A percentile compares a stretch with the other conserved stretches of the same genome.
phyloP scores from a whole-genome alignment of 2,113 vertebrate species.

The Cricetomys ansorgei region DNA sequence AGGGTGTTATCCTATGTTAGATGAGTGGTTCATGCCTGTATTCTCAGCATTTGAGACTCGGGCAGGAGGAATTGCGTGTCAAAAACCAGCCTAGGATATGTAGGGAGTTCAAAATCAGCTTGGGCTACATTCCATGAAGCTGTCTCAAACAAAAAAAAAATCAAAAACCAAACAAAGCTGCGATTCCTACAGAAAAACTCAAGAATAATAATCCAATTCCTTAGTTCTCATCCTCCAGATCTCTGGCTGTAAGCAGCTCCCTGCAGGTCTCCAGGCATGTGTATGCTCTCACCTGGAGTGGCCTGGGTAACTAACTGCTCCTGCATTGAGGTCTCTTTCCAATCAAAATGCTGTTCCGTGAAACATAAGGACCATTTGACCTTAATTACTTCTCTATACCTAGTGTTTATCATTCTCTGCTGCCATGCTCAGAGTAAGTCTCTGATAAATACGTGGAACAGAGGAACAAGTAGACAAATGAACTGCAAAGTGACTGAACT shows the following conservation, averaged over 20 bases:
- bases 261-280: not conserved
- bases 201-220: not conserved
- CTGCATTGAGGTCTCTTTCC: not conserved
- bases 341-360: not conserved
- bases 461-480: not conserved
- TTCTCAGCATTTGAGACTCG: too few species aligned
- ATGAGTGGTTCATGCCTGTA: not conserved
- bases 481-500: not conserved
- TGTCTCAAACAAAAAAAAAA: not conserved
- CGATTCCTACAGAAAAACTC: not conserved
- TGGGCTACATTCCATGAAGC: not conserved
- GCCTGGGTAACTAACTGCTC: not conserved
- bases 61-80: not conserved
- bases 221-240: not conserved
- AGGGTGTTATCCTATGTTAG: not conserved
- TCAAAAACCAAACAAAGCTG: not conserved
- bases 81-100: not conserved
- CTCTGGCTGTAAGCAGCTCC: not conserved
- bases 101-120: not conserved
- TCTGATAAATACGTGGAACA: slow-evolving; percentile 5
- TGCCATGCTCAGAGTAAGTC: not conserved
- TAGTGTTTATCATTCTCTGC: not conserved
- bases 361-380: not conserved
- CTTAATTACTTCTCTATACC: not conserved
- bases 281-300: not conserved